Percentiles rank a stretch among this genome's conserved stretches.
These are phyloP conservation scores for Drosophila quinaria DNA, from an alignment of 2,888 invertebrate genomes.

Conservation along the genomic window DNA sequence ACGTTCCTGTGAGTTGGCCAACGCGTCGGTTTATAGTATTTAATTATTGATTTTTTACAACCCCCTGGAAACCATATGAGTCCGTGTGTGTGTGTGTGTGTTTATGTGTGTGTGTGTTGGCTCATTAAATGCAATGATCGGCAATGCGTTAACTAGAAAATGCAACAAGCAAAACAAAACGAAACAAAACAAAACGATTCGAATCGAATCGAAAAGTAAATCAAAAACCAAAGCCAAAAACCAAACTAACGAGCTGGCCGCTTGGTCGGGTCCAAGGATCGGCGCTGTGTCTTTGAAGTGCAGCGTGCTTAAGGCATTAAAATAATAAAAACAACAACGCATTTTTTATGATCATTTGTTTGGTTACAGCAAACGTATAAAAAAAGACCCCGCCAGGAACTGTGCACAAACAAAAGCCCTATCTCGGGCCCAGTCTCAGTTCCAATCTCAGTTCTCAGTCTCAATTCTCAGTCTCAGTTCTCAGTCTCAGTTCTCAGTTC, in stretches of 20 bases:
- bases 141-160: conserved; percentile 67
- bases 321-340: conserved; percentile 43
- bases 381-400: conserved; percentile 53
- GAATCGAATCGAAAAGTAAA: conserved; percentile 43
- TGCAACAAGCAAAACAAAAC: conserved; percentile 52
- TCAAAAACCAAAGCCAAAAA: conserved; percentile 39
- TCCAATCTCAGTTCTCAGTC: conserved; percentile 7
- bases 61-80: conserved; percentile 17
- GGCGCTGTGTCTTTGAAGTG: conserved; percentile 70
- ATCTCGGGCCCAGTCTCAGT: conserved; percentile 15
- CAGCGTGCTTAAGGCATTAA: conserved; percentile 57
- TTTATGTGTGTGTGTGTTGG: conserved; percentile 36
- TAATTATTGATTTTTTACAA: conserved; percentile 73
- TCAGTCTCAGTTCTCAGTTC: conserved; percentile 8
- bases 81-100: conserved; percentile 9
- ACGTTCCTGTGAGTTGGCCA: conserved; percentile 52
- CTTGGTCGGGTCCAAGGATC: conserved; percentile 55
- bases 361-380: conserved; percentile 78
- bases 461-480: conserved; percentile 1
- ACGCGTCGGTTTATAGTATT: conserved; percentile 49
- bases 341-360: conserved; percentile 75
- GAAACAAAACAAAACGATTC: conserved; percentile 31
- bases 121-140: conserved; percentile 67
- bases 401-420: conserved; percentile 63
- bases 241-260: conserved; percentile 64